Evolutionary conservation across 2,888 invertebrate species (phyloP), one percentile per base, ranked within the genome.

Genomic region (Drosophila borealis): DNA sequence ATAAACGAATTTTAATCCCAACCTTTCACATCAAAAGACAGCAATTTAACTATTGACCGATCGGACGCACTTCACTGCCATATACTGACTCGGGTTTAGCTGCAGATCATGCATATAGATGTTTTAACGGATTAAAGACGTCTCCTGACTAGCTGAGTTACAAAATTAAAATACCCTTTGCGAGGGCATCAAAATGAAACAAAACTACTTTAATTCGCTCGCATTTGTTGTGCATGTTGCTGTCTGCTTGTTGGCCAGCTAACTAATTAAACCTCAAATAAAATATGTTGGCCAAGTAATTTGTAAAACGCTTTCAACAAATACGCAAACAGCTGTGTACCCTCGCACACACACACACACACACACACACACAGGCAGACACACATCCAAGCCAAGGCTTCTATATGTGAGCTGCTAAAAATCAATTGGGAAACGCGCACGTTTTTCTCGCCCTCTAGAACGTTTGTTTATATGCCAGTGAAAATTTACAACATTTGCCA

Each of bases 241-340:
- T 44, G 41, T 50, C 39, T 36, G 62, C 48, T 67, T 70, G 67
- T 74, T 81, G 64, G 67, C 74, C 65, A 69, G 85, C 82, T 74
- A 76, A 80, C 88, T 80, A 82, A 87, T 89, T 87, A 87, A 83
- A 87, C 89, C 88, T 68, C 82, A 84, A 73, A 83, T 77, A 84
- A 77, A 89, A 83, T 76, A 73, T 83, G 72, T 71, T 82, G 73
- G 70, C 37, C 56, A 62, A 59, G 70, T 76, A 67, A 76, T 86
- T 82, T 76, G 65, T 69, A 64, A 70, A 70, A 56, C 65, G 59
- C 65, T 81, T 74, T 59, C 44, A 46, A 33, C 66, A 63, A 72
- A 65, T 56, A 57, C 54, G 44, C 66, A 67, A 68, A 70, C 63
- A 75, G 57, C 62, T 76, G 68, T 74, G 48, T 53, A 44, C 61